Base-by-base conservation (phyloP, 2,888 invertebrate genomes). In the Chymomyza caudatula region DNA sequence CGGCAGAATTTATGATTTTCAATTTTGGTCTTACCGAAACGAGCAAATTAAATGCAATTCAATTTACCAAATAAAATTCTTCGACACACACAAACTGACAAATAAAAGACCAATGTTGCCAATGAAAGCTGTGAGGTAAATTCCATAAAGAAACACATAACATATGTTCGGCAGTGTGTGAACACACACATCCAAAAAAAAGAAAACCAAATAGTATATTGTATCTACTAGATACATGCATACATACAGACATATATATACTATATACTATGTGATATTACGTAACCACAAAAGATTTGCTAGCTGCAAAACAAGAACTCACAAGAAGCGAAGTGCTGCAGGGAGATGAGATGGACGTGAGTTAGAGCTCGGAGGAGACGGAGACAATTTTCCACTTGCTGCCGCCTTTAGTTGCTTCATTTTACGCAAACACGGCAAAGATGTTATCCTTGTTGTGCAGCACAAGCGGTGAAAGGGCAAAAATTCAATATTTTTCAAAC, bases 401-500 rank as follows among this genome's bases (percentile, higher is more conserved):
- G 71, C 51, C 53, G 60, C 62, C 44, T 54, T 67, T 65, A 76
- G 74, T 78, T 78, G 79, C 71, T 76, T 76, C 69, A 79, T 75
- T 82, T 82, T 75, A 75, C 77, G 75, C 71, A 77, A 79, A 77
- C 79, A 80, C 79, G 78, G 78, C 78, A 76, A 78, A 78, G 78
- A 80, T 78, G 81, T 65, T 77, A 71, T 70, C 71, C 73, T 64
- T 68, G 63, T 49, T 19, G 63, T 60, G 47, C 47, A 19, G 17
- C 51, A 19, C 37, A n/a, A 42, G 23, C 43, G 22, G 19, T 47
- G 42, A 58, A 58, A 65, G 54, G 53, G 60, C 62, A 68, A 74
- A 81, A 83, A 81, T 82, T 80, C 83, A 81, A 81, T 83, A 80
- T 82, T 81, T 81, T 83, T 74, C 74, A 81, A 74, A 76, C 76